These are phyloP conservation scores for Zhuqinia jingwanae DNA, from an alignment of 2,888 invertebrate genomes.

Conservation along the genomic window DNA sequence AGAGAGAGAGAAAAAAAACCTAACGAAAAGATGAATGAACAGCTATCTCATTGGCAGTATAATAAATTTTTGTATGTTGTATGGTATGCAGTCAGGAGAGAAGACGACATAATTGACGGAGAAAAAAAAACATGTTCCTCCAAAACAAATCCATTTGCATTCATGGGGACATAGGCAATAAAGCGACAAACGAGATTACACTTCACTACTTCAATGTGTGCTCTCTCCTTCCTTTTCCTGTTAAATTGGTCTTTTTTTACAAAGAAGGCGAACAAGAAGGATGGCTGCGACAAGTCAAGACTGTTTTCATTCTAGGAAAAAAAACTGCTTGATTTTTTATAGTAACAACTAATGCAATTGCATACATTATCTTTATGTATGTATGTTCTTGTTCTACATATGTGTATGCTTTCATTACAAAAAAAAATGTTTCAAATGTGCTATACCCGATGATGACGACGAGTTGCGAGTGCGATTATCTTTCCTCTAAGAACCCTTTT, in stretches of 20 bases:
- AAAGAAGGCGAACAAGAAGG: background rate
- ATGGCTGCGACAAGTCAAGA: constrained; percentile 5
- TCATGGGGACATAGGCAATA: constrained; percentile 63
- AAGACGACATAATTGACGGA: constrained; percentile 66
- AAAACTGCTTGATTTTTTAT: constrained; percentile 42
- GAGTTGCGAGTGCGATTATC: constrained; percentile 48
- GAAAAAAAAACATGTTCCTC: constrained; percentile 74
- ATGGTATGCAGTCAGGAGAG: constrained; percentile 56
- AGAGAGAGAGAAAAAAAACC: constrained; percentile 36
- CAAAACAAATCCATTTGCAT: constrained; percentile 76
- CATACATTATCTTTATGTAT: no score
- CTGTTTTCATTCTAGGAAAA: constrained; percentile 35
- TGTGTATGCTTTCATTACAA: constrained; percentile 53
- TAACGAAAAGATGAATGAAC: constrained; percentile 61
- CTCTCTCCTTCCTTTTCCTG: background rate
- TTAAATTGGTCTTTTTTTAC: constrained; percentile 35
- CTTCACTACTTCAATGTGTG: constrained; percentile 46
- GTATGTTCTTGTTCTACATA: constrained; percentile 6
- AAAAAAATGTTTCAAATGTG: constrained; percentile 35
- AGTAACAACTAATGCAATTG: background rate
- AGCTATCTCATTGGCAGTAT: constrained; percentile 61
- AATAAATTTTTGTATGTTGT: constrained; percentile 13
- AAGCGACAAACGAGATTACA: constrained; percentile 69
- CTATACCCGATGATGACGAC: constrained; percentile 53
- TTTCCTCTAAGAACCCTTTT: no score